These are phyloP conservation scores for Andrena haemorrhoa DNA, from an alignment of 2,888 invertebrate species.

Conservation along the genomic window DNA sequence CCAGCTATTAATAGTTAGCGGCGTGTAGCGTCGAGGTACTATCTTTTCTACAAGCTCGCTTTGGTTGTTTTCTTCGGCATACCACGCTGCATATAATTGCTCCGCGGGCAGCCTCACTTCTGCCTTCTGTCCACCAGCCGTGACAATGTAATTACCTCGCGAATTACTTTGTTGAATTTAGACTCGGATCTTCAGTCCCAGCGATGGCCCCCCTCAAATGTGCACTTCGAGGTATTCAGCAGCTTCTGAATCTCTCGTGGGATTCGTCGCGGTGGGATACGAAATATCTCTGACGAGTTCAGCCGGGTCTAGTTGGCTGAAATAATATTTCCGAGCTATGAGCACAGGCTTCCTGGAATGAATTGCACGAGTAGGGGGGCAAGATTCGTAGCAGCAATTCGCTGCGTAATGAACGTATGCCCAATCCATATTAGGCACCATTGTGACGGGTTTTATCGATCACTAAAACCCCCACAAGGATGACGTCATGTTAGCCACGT, in stretches of 20 bases:
- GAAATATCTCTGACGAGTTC: background rate
- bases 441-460: constrained; percentile 73
- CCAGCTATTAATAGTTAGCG: constrained; percentile 70
- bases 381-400: constrained; percentile 5
- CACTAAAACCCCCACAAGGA: constrained; percentile 63
- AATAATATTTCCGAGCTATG: background rate
- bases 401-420: constrained; percentile 35
- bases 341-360: background rate
- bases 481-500: constrained; percentile 74
- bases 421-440: constrained; percentile 72
- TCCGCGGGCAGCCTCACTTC: background rate
- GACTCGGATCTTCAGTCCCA: too few relatives aligned
- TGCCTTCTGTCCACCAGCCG: constrained; percentile 3
- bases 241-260: too few relatives aligned
- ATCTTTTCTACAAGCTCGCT: constrained; percentile 63
- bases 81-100: constrained; percentile 33
- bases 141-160: constrained; percentile 20
- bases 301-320: background rate
- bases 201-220: background rate
- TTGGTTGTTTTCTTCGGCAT: constrained; percentile 56
- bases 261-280: background rate
- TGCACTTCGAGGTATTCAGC: background rate
- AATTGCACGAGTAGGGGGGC: background rate
- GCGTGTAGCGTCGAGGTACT: constrained; percentile 63
- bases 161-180: background rate